Conservation (phyloP, 2,888 invertebrate species). For the Miltochrista miniata region DNA sequence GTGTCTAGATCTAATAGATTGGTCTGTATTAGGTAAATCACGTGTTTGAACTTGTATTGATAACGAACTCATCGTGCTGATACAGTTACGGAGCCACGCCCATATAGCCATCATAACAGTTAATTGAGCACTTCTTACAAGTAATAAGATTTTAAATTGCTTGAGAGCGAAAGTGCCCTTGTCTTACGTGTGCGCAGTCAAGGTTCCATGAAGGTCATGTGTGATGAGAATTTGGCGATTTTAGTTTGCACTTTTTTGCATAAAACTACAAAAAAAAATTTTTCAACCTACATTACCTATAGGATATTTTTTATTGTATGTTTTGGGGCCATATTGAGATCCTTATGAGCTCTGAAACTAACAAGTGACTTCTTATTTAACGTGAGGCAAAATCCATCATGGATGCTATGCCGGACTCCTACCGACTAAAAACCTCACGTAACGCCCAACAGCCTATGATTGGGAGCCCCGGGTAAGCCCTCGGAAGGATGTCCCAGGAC, state of each 20-base stretch:
- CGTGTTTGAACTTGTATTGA: not conserved
- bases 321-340: too few species aligned
- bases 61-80: not conserved
- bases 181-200: conserved; percentile 11
- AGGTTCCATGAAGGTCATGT: conserved; percentile 24
- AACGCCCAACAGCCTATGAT: too few species aligned
- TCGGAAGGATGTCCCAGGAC: too few species aligned
- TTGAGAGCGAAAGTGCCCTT: conserved; percentile 27
- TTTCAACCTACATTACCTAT: too few species aligned
- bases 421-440: too few species aligned
- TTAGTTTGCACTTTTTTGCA: not conserved
- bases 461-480: too few species aligned
- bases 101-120: not conserved
- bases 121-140: conserved; percentile 1
- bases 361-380: too few species aligned
- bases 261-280: too few species aligned
- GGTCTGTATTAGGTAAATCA: not conserved
- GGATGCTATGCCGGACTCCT: too few species aligned
- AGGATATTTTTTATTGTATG: too few species aligned
- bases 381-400: too few species aligned
- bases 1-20: not conserved
- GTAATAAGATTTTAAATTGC: conserved; percentile 8
- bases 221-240: conserved; percentile 13
- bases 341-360: too few species aligned
- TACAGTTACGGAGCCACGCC: conserved; percentile 1